Evolutionary conservation across 2,113 vertebrate species (phyloP).

Genomic region (Phyllostomus hastatus): DNA sequence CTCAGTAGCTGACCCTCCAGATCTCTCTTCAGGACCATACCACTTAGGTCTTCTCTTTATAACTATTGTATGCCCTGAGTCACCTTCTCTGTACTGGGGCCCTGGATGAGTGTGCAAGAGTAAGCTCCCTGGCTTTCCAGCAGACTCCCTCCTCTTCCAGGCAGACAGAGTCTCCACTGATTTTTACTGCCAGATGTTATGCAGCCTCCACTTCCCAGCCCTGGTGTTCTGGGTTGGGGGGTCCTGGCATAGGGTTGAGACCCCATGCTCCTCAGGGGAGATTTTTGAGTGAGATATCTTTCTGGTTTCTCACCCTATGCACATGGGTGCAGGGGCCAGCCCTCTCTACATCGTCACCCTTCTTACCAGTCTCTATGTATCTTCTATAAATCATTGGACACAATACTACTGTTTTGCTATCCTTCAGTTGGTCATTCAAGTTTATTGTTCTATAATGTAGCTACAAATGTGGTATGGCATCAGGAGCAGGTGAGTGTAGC

Average conservation of each 20-base stretch:
- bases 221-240: not conserved
- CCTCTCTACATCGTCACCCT: not conserved
- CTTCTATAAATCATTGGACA: not conserved
- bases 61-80: not conserved
- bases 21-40: not conserved
- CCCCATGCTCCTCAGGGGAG: not conserved
- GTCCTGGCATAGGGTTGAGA: not conserved
- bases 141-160: not conserved
- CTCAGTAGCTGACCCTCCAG: not conserved
- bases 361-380: not conserved
- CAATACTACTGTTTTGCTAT: not conserved
- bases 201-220: not conserved
- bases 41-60: not conserved
- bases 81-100: not conserved
- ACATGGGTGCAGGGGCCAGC: not conserved
- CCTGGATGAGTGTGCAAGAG: not conserved
- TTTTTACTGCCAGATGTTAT: not conserved
- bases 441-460: not conserved
- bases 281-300: not conserved
- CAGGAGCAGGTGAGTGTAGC: not conserved
- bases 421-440: not conserved
- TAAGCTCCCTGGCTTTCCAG: not conserved
- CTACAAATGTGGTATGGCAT: not conserved
- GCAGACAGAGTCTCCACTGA: not conserved
- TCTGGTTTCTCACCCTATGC: not conserved